Evolutionary conservation across 2,888 invertebrate genomes (phyloP), one percentile per base, ranked within the genome.

Genomic region (Cheiracanthium punctorium): DNA sequence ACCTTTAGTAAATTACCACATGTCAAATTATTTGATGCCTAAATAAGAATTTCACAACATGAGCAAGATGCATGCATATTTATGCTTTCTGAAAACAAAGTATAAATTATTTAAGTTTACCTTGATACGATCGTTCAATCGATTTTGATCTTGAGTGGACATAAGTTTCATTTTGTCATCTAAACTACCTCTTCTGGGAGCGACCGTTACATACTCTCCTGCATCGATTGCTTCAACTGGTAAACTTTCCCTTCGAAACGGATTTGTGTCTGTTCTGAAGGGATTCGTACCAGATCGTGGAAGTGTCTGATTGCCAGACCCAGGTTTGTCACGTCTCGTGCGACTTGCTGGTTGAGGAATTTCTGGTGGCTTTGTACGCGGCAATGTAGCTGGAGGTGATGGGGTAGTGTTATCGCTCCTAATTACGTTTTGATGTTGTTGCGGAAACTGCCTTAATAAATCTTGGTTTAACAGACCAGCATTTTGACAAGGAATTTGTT

Each of bases 211-310:
- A 32, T 73, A 73, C 41, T 85, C 73, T 32, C 79, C 79, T 12
- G 79, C 58, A 43, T 74, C 74, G 8, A 75, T 7, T 20, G 72
- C 28, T 30, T 77, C 77, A 28, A 32, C 58, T 0, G 84, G 84
- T n/a, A 85, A 24, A 73, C 84, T 85, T 28, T 85, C 84, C 29
- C 80, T 80, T 29, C 86, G 70, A 20, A 86, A 86, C 4, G 86
- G 86, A 65, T 86, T 86, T 1, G 72, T 77, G 28, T 79, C 79
- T 28, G 58, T 71, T 48, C 80, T 30, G 37, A 86, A 86, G 20
- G 86, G 86, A 71, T 86, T 86, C 8, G 86, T 86, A 14, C 86
- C 80, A 30, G 72, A 43, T 20, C 77, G 37, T 4, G 84, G 84
- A 12, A 75, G 20, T 1, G 58, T 58, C 41, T 58, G 73, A 30